Evolutionary conservation across 1,140 invertebrate species (phyloP).

Genomic region (Bacillus rossius): DNA sequence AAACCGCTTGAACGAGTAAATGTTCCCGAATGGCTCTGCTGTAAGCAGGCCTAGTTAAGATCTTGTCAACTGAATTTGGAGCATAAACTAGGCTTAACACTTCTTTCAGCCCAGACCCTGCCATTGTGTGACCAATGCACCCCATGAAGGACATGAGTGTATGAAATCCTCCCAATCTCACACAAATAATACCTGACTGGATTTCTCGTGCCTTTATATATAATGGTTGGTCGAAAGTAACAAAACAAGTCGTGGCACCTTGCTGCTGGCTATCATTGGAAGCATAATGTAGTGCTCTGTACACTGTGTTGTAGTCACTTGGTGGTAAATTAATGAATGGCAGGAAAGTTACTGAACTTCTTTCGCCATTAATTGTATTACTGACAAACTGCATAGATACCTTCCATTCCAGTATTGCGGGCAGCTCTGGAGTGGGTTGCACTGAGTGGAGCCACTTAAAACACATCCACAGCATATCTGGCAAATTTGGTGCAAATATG

Average conservation of each 20-base stretch:
- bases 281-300: neutral
- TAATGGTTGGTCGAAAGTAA: conserved; percentile 27
- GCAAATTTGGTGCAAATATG: neutral
- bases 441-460: too few relatives aligned
- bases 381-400: conserved; percentile 23
- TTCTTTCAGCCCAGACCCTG: conserved; percentile 36
- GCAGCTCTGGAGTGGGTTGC: neutral
- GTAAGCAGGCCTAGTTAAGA: conserved; percentile 39
- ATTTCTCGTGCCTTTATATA: conserved; percentile 43
- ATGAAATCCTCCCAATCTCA: conserved; percentile 33
- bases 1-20: conserved; percentile 28
- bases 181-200: conserved; percentile 16
- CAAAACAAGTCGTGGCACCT: conserved; percentile 18
- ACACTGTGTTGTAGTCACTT: neutral
- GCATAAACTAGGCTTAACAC: conserved; percentile 30
- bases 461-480: neutral
- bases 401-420: conserved; percentile 18
- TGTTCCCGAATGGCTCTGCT: conserved; percentile 39
- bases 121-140: conserved; percentile 36
- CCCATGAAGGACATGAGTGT: conserved; percentile 40
- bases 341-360: conserved; percentile 11
- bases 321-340: neutral
- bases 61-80: conserved; percentile 31
- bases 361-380: conserved; percentile 11
- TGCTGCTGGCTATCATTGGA: neutral